Evolutionary conservation across 2,888 invertebrate species (phyloP).

Genomic region (Cheilosia scutellata): DNA sequence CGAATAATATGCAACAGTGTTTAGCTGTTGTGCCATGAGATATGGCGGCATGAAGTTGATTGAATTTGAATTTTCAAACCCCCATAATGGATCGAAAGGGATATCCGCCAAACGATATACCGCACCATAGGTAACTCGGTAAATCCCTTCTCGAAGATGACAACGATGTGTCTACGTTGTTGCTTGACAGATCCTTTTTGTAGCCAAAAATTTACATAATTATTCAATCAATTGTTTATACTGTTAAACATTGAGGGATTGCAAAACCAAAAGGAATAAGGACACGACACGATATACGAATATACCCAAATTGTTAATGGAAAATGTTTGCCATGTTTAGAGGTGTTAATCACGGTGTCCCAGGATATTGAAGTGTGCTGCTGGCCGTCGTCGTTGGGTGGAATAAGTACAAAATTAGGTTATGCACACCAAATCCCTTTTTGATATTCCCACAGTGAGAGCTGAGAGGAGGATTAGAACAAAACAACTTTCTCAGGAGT

Average conservation of each 20-base stretch:
- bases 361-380: background rate
- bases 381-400: background rate
- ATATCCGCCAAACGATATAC: conserved; percentile 49
- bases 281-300: background rate
- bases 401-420: conserved; percentile 45
- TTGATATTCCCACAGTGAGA: conserved; percentile 22
- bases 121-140: background rate
- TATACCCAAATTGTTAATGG: conserved; percentile 44
- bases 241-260: conserved; percentile 69
- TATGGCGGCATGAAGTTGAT: conserved; percentile 60
- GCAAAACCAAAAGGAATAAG: conserved; percentile 48
- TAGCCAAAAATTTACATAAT: conserved; percentile 65
- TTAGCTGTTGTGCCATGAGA: background rate
- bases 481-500: conserved; percentile 52
- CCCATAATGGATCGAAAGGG: conserved; percentile 69
- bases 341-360: conserved; percentile 63
- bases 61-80: conserved; percentile 74
- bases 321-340: conserved; percentile 63
- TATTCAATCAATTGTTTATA: conserved; percentile 75
- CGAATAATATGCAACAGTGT: conserved; percentile 64
- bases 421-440: conserved; percentile 57
- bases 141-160: conserved; percentile 42
- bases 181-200: conserved; percentile 47
- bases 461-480: conserved; percentile 37
- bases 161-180: conserved; percentile 54